These are phyloP conservation scores for Cheilosia vulpina DNA, from an alignment of 2,888 invertebrate genomes.

Conservation along the genomic window DNA sequence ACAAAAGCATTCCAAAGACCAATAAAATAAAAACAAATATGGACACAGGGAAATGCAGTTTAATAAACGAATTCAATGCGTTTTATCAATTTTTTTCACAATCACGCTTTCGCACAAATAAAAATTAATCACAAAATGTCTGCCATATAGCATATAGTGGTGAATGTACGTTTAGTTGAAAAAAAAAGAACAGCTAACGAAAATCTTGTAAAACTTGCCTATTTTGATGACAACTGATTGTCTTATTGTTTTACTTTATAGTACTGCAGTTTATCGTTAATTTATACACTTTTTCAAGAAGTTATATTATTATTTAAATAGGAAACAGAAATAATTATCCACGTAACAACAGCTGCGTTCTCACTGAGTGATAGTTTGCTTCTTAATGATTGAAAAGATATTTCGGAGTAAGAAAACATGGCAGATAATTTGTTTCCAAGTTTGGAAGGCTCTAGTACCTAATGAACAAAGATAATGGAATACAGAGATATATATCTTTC, in stretches of 20 bases:
- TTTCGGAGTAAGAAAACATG: constrained; percentile 55
- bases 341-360: constrained; percentile 66
- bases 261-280: background rate
- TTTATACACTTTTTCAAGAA: constrained; percentile 11
- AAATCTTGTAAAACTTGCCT: constrained; percentile 51
- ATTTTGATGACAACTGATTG: background rate
- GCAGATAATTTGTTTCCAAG: background rate
- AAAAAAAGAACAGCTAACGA: background rate
- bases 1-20: too few relatives aligned
- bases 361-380: constrained; percentile 34
- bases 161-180: background rate
- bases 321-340: constrained; percentile 24
- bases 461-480: too few relatives aligned
- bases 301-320: constrained; percentile 12
- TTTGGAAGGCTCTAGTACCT: constrained; percentile 14
- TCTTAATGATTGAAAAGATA: constrained; percentile 16
- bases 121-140: constrained; percentile 62
- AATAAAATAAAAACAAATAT: too few relatives aligned
- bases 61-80: background rate
- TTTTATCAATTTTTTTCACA: background rate
- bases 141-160: constrained; percentile 41
- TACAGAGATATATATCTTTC: too few relatives aligned
- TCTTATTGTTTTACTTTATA: background rate
- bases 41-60: background rate
- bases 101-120: constrained; percentile 30